Evolutionary conservation across 2,888 invertebrate genomes (phyloP).

Genomic region (Drosophila cognata): DNA sequence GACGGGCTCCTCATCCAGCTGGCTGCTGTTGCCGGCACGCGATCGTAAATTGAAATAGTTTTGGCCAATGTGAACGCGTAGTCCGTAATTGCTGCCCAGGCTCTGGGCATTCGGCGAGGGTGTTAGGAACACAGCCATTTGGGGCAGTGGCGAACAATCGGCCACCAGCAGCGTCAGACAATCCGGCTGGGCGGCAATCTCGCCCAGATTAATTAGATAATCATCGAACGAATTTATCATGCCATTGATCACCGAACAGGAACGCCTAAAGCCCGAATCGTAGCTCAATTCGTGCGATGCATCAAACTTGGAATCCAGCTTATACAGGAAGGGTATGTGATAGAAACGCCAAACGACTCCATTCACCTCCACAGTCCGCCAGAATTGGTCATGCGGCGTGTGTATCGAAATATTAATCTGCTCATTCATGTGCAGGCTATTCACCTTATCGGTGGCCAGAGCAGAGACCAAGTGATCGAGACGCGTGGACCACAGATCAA

Average conservation of each 20-base stretch:
- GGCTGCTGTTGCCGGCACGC: constrained; percentile 60
- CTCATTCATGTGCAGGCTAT: constrained; percentile 81
- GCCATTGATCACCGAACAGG: constrained; percentile 84
- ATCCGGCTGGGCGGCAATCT: constrained; percentile 69
- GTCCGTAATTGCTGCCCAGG: constrained; percentile 75
- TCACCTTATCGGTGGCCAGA: constrained; percentile 81
- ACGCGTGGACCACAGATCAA: constrained; percentile 82
- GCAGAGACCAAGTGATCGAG: constrained; percentile 84
- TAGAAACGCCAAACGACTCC: constrained; percentile 83
- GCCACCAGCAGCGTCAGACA: constrained; percentile 83
- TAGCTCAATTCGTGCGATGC: constrained; percentile 83
- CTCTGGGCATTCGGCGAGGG: constrained; percentile 56
- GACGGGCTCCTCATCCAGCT: constrained; percentile 69
- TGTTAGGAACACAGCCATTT: constrained; percentile 84
- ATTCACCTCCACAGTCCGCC: constrained; percentile 82
- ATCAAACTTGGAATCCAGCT: constrained; percentile 84
- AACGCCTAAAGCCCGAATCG: constrained; percentile 83
- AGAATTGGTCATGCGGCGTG: constrained; percentile 82
- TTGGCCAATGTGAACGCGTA: constrained; percentile 84
- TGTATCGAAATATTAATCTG: constrained; percentile 82
- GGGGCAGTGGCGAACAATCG: constrained; percentile 83
- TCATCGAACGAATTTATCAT: constrained; percentile 85
- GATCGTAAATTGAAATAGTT: constrained; percentile 81
- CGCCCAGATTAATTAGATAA: constrained; percentile 79
- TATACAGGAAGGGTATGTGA: constrained; percentile 84